A percentile compares a stretch with the other conserved stretches of the same genome.
phyloP scores from a whole-genome alignment of 1,140 invertebrate species.

The Neoseiulus cucumeris region DNA sequence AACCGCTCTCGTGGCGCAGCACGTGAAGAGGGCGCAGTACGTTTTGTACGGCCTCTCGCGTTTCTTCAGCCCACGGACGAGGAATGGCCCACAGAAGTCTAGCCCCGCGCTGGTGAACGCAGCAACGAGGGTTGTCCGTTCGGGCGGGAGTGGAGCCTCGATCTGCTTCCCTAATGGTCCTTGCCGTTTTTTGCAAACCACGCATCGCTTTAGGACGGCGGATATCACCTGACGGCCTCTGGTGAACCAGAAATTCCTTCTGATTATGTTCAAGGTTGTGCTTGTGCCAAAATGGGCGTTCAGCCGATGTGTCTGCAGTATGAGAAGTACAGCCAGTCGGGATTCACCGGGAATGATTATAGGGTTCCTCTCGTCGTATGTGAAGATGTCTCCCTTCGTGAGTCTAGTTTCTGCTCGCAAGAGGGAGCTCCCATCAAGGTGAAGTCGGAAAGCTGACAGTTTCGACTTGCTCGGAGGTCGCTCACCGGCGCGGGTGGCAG shows the following conservation, averaged over 20 bases:
- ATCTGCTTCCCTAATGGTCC: background rate
- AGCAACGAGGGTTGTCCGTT: background rate
- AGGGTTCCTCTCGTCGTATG: background rate
- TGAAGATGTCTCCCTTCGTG: background rate
- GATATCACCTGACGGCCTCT: background rate
- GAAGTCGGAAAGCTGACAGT: background rate
- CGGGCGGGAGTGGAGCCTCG: background rate
- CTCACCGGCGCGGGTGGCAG: too few species aligned
- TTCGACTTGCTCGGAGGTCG: background rate
- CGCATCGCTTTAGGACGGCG: background rate
- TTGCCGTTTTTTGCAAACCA: background rate
- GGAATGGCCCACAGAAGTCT: too few species aligned
- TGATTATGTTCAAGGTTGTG: background rate
- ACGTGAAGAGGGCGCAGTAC: too few species aligned
- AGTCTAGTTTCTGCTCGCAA: background rate
- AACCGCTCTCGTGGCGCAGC: too few species aligned
- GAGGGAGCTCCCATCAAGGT: background rate
- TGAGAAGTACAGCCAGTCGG: background rate
- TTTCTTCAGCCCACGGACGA: too few species aligned
- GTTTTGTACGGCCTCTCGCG: too few species aligned
- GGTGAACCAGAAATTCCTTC: background rate
- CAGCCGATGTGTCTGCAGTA: background rate
- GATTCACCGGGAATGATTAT: too few species aligned
- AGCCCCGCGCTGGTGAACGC: background rate
- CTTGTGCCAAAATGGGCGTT: background rate